Evolutionary conservation across 2,888 invertebrate genomes (phyloP), one percentile per base, ranked within the genome.

Genomic region (Mesorhabditis belari): DNA sequence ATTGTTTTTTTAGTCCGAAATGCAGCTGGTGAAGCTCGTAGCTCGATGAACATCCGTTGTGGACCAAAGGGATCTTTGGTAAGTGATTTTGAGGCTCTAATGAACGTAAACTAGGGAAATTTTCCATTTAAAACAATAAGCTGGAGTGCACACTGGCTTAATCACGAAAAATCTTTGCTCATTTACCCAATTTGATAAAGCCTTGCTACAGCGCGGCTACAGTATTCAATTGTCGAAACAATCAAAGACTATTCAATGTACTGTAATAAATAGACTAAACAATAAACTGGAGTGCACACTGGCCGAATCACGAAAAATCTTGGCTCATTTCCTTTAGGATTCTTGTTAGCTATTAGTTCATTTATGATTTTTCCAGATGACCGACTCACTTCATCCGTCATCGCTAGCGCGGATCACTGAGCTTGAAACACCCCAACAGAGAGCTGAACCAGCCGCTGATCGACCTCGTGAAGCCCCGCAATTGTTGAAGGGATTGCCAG

Each of bases 1-100:
- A n/a, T n/a, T n/a, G n/a, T n/a, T n/a, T n/a, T n/a, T n/a, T n/a
- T 35, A 35, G 44, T 74, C 0, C 88, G 90, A 61, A 98, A 96
- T 82, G 89, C 90, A 79, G 86, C 92, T 27, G 98, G 98, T 3
- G 91, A 93, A 85, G 92, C 92, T 23, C 90, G 91, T 5, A 92
- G 94, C 4, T 90, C 91, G 0, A 91, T 93, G 55, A 78, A 83
- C 58, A 76, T 77, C 51, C 81, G 82, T 64, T 79, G 76, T 71
- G 80, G 81, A 77, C 67, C 68, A 51, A 70, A 71, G 54, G 77
- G 71, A 54, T 65, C 62, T 12, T 65, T 72, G 55, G 73, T 73
- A 23, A 58, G 68, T 49, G 9, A 55, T 21, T 3, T 35, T 35
- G n/a, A 35, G n/a, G 23, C 19, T 19, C 9, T 6, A 9, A 6